These are phyloP conservation scores for Sparidentex hasta DNA, from an alignment of 2,797 vertebrate genomes.

Conservation along the genomic window DNA sequence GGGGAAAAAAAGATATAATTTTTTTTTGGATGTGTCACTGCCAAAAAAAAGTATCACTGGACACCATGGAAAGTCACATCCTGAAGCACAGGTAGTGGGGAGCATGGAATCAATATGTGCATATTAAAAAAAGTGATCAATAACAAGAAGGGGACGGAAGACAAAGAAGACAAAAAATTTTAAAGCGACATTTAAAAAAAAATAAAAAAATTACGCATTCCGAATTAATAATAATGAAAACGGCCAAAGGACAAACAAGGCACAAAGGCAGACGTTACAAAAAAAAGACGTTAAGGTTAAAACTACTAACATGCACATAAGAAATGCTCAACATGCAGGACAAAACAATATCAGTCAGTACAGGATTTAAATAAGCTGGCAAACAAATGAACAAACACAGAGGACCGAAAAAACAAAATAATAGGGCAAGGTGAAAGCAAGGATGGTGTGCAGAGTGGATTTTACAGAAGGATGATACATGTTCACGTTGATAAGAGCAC, in stretches of 20 bases:
- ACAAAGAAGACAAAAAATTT: no score
- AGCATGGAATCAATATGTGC: not conserved
- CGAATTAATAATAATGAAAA: not conserved
- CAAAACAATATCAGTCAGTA: not conserved
- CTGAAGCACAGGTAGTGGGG: not conserved
- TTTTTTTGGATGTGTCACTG: not conserved
- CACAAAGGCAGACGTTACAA: not conserved
- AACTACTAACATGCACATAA: not conserved
- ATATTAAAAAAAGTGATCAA: no score
- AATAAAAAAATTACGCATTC: no score
- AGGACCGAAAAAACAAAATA: not conserved
- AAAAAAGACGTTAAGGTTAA: not conserved
- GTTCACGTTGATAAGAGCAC: not conserved
- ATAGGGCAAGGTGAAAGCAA: not conserved
- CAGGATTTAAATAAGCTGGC: not conserved
- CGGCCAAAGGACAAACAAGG: constrained; percentile 4
- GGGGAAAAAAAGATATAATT: not conserved
- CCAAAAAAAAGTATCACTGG: not conserved
- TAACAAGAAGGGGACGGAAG: not conserved
- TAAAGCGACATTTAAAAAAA: no score
- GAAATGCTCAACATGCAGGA: not conserved
- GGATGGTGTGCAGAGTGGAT: not conserved
- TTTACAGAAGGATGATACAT: not conserved
- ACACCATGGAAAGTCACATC: not conserved
- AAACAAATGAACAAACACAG: constrained; percentile 18